Evolutionary conservation across 2,797 vertebrate genomes (phyloP).

Genomic region (Cetoscarus ocellatus): DNA sequence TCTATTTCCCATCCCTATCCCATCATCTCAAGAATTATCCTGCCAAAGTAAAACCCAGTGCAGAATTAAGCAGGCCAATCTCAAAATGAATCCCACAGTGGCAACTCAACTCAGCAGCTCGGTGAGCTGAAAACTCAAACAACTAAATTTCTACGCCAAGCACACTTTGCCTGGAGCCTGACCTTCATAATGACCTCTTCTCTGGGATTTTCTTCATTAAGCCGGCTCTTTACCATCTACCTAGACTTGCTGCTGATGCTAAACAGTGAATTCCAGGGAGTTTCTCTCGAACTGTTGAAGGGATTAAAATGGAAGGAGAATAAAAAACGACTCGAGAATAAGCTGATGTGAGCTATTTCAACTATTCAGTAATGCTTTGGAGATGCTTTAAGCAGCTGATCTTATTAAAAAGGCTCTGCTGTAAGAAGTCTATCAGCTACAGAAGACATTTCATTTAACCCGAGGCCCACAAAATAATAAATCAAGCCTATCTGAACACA

Average conservation of each 20-base stretch:
- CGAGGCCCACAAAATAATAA: slow-evolving; percentile 55
- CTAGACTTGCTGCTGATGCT: slow-evolving; percentile 32
- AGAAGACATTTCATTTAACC: slow-evolving; percentile 71
- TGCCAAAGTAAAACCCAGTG: neutral
- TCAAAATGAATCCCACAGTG: slow-evolving; percentile 8
- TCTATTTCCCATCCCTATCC: too few species aligned
- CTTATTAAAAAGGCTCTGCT: slow-evolving; percentile 70
- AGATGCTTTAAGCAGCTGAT: slow-evolving; percentile 71
- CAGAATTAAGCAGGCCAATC: slow-evolving; percentile 26
- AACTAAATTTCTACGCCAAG: slow-evolving; percentile 4
- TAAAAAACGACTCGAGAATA: slow-evolving; percentile 60
- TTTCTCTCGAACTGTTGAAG: slow-evolving; percentile 39
- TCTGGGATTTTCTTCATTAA: slow-evolving; percentile 44
- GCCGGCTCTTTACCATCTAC: slow-evolving; percentile 31
- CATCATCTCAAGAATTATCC: too few species aligned
- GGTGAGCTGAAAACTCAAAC: slow-evolving; percentile 1
- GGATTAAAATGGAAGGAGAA: slow-evolving; percentile 58
- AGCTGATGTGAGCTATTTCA: slow-evolving; percentile 69
- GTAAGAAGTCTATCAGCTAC: slow-evolving; percentile 62
- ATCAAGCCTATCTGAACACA: slow-evolving; percentile 30
- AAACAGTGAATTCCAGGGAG: slow-evolving; percentile 44
- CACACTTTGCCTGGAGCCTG: neutral
- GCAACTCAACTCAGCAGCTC: slow-evolving; percentile 10
- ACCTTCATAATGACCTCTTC: slow-evolving; percentile 35
- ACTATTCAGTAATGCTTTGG: slow-evolving; percentile 67